Evolutionary conservation across 2,888 invertebrate genomes (phyloP).

Genomic region (Drosophila kanekoi): DNA sequence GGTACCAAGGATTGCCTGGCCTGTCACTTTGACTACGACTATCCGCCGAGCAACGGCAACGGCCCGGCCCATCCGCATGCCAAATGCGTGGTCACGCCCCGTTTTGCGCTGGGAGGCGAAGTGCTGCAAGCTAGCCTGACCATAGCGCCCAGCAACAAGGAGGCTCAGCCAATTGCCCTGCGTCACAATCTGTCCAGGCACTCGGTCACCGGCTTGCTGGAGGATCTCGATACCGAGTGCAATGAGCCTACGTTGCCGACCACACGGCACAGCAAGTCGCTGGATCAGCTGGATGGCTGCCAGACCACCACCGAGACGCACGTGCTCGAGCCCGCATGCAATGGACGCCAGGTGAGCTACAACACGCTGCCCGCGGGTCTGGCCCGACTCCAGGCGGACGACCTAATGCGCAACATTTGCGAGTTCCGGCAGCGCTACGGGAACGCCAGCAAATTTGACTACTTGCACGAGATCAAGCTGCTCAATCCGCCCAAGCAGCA

Average conservation of each 20-base stretch:
- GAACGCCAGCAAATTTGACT: slow-evolving; percentile 85
- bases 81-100: slow-evolving; percentile 86
- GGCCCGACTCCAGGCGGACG: slow-evolving; percentile 85
- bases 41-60: slow-evolving; percentile 72
- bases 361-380: slow-evolving; percentile 65
- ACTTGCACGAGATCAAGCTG: slow-evolving; percentile 84
- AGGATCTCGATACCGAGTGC: slow-evolving; percentile 83
- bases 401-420: slow-evolving; percentile 87
- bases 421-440: slow-evolving; percentile 89
- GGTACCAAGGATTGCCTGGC: slow-evolving; percentile 82
- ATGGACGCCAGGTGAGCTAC: slow-evolving; percentile 59
- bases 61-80: slow-evolving; percentile 74
- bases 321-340: slow-evolving; percentile 20
- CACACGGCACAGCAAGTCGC: slow-evolving; percentile 92
- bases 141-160: slow-evolving; percentile 86
- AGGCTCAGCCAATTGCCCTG: slow-evolving; percentile 64
- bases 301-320: slow-evolving; percentile 26
- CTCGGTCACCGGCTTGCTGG: slow-evolving; percentile 87
- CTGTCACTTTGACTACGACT: slow-evolving; percentile 82
- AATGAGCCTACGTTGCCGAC: slow-evolving; percentile 87
- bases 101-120: slow-evolving; percentile 87
- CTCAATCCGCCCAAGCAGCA: slow-evolving; percentile 82
- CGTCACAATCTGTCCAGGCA: slow-evolving; percentile 86
- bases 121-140: slow-evolving; percentile 89
- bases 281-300: slow-evolving; percentile 89